Evolutionary conservation across 2,888 invertebrate species (phyloP), one percentile per base, ranked within the genome.

Genomic region (Linnaemya tessellans): DNA sequence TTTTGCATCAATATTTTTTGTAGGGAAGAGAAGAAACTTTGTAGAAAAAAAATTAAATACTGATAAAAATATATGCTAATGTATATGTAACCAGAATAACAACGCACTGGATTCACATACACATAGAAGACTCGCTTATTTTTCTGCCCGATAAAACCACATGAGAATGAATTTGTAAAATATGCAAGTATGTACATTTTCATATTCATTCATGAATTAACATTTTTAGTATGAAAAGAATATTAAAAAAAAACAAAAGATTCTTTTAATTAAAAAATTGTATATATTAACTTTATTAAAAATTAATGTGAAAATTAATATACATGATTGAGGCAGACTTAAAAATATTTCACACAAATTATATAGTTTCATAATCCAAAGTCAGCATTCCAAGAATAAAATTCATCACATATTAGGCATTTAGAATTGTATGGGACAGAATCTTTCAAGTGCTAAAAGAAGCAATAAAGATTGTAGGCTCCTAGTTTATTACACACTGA

Each of bases 61-160:
- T 79, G 79, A 79, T 79, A 79, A 79, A 70, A 79, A 62, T n/a
- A 64, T 62, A 13, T n/a, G n/a, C n/a, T n/a, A n/a, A n/a, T n/a
- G n/a, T n/a, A n/a, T n/a, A 38, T 13, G 7, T 38, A n/a, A 73
- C 0, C 58, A 22, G 43, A 62, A 60, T 64, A 71, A 18, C 11
- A 41, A 18, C 25, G 41, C 22, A 68, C 18, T 41, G 15, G 1
- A 46, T n/a, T 3, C 13, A 54, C 30, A 30, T 5, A 25, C 10
- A 11, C 18, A 2, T 41, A 35, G 13, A 51, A 13, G 35, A 51
- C 30, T 74, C 18, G 15, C 3, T 10, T 25, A 18, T 60, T 62
- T 60, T 49, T 38, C 15, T 25, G 20, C 38, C 0, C 15, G 43
- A 70, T 79, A 60, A 64, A 62, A 70, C 35, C 18, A 49, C 20